Evolutionary conservation across 2,113 vertebrate genomes (phyloP), one percentile per base, ranked within the genome.

Genomic region (crab-eating macaque (Macaca fascicularis)): DNA sequence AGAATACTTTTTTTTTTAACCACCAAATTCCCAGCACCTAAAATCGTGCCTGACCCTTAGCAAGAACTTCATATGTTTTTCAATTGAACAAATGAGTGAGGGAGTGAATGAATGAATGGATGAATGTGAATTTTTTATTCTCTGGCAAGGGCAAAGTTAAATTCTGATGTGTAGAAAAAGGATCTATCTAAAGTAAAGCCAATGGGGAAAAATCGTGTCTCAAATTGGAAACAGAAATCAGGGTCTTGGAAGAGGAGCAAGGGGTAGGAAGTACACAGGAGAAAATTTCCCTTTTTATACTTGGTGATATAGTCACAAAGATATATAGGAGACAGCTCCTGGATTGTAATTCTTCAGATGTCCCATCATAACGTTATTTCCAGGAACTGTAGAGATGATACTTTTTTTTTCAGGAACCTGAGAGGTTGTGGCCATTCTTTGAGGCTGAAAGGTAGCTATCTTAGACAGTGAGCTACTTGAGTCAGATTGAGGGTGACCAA

Each of bases 81-180:
- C 93, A 95, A 61, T 11, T 64, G n/a, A 95, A 83, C 35, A 70
- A 70, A 48, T 88, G 22, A 93, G 30, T 64, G 61, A 64, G 27
- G 27, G 27, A 61, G 55, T 27, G 25, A 74, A 52, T 74, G 23
- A 48, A 84, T 74, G 17, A 76, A 48, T 75, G 12, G 70, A 48
- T 75, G 27, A 76, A 67, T 27, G 74, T 40, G 50, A 69, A 40
- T n/a, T 59, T 89, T 55, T 35, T 30, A 55, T 80, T 85, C 69
- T 1, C 5, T 12, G n/a, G 57, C 40, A 86, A 38, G 64, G 48
- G 25, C 52, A 61, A 87, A 87, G 17, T 82, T 69, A 94, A 76
- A 81, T 84, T 52, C 69, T 22, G 0, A 27, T 43, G 3, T 95
- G 6, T 23, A 86, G 13, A 74, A 38, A 32, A 64, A 87, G 45